Percentiles rank a stretch among this genome's conserved stretches.
Conservation (phyloP, 2,797 vertebrate species). For the Ptychadena robeensis region DNA sequence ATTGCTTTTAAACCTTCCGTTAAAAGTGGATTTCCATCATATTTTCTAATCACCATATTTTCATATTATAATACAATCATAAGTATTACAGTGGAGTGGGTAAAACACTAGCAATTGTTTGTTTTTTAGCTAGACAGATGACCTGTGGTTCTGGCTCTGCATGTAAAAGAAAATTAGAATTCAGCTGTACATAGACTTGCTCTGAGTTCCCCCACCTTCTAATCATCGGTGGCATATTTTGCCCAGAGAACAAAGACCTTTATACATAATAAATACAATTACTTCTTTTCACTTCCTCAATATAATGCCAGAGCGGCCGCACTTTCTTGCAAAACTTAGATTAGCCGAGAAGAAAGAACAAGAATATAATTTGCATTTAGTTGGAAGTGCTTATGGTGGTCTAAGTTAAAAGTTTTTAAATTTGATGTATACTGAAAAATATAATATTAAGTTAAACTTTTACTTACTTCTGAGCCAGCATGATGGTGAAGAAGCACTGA, state of each 20-base stretch:
- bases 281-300: neutral
- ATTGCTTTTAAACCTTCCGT: conserved; percentile 54
- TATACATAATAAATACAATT: conserved; percentile 27
- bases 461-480: too few relatives aligned
- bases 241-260: conserved; percentile 1
- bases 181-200: neutral
- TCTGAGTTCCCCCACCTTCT: conserved; percentile 2
- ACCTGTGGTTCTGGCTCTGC: conserved; percentile 7
- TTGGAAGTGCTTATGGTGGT: neutral
- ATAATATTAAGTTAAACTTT: too few relatives aligned
- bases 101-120: conserved; percentile 31
- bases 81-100: conserved; percentile 5
- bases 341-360: neutral
- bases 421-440: too few relatives aligned
- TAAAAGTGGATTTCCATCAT: conserved; percentile 51
- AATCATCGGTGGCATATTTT: neutral
- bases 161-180: conserved; percentile 2
- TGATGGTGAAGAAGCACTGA: too few relatives aligned
- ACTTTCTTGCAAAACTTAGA: neutral
- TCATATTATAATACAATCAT: neutral
- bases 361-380: neutral
- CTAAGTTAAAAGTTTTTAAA: neutral
- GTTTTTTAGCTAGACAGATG: conserved; percentile 21
- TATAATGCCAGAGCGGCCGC: neutral
- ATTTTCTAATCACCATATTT: conserved; percentile 40